These are phyloP conservation scores for Cyanistes caeruleus DNA, from an alignment of 2,113 vertebrate genomes.

Conservation along the genomic window DNA sequence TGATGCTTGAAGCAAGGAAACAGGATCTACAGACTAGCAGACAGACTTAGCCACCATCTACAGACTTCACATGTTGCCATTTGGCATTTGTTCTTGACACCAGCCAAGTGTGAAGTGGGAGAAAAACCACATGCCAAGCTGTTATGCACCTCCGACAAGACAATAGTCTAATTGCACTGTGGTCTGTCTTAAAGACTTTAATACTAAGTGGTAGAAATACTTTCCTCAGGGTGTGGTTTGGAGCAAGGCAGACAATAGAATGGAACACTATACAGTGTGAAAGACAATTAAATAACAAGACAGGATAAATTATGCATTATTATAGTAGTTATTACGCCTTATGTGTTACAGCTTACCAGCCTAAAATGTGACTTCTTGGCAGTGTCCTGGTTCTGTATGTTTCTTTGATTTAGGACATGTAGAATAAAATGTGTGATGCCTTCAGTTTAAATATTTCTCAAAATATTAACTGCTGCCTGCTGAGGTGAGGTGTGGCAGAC, in stretches of 20 bases:
- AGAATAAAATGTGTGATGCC: background rate
- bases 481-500: background rate
- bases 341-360: background rate
- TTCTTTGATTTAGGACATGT: background rate
- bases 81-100: constrained; percentile 17
- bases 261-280: constrained; percentile 51
- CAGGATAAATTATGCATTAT: constrained; percentile 16
- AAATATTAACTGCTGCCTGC: background rate
- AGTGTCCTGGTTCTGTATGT: background rate
- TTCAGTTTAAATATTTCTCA: background rate
- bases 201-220: constrained; percentile 57
- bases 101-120: constrained; percentile 24
- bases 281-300: constrained; percentile 57
- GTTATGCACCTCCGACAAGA: constrained; percentile 48
- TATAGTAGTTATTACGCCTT: background rate
- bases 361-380: background rate
- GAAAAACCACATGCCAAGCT: constrained; percentile 63
- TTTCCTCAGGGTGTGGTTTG: constrained; percentile 70
- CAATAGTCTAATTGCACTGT: constrained; percentile 64
- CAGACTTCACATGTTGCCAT: background rate
- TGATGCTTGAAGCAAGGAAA: background rate
- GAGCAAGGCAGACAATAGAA: constrained; percentile 49
- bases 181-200: constrained; percentile 63
- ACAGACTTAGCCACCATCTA: background rate
- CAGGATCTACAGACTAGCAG: background rate